Base-by-base conservation (phyloP, 2,797 vertebrate species). In the Myripristis murdjan region DNA sequence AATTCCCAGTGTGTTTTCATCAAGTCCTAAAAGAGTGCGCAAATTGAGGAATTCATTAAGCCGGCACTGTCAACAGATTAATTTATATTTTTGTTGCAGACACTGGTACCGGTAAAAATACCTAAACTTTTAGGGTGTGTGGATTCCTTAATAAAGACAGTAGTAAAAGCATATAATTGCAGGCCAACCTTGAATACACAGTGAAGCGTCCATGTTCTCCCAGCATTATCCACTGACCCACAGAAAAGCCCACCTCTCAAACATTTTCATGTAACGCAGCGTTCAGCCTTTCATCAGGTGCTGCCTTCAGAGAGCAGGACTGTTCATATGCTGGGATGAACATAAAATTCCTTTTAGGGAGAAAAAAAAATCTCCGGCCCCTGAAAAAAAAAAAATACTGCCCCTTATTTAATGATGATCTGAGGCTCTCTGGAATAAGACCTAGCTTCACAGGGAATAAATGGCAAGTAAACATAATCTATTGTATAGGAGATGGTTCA, bases 281-380 rank as follows among this genome's bases (percentile, higher is more conserved):
- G 47, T 54, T 75, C 70, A 72, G 75, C 63, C 67, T 77, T 87
- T 80, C 22, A 57, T 31, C 70, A 31, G 56, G 16, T 71, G 58
- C 70, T 41, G 77, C 79, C 70, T 86, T 87, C 70, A 52, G 58
- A 88, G 41, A n/a, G 73, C 26, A 71, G 73, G 61, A 68, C 76
- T 51, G 79, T 76, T 80, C 80, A 87, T 87, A 80, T 75, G 75
- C 75, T 65, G 78, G 66, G 77, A 73, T 75, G 85, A 89, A 91
- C 87, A 91, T 89, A 84, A 81, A 57, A 91, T 91, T 88, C 87
- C 88, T 93, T 93, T 91, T 90, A 93, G 80, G 66, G 66, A 77
- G 75, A 64, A 84, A 73, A 46, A 86, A 91, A 86, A 73, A 26
- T 46, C 65, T 56, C 77, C 10, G 56, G 64, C 44, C 44, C 64